These are phyloP conservation scores for Drosophila orosa DNA, from an alignment of 1,140 invertebrate genomes.

Conservation along the genomic window DNA sequence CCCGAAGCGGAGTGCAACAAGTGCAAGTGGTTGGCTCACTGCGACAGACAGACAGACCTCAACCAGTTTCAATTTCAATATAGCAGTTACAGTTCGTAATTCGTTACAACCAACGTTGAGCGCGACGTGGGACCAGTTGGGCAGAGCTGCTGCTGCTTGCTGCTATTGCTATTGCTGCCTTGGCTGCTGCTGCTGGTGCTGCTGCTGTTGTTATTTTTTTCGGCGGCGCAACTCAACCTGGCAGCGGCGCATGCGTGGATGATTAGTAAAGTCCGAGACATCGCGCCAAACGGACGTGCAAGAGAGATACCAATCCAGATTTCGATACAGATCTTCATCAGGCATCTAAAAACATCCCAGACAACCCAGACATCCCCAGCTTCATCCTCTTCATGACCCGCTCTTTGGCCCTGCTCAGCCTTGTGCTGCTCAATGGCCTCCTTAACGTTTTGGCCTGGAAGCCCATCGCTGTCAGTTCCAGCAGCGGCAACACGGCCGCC, in stretches of 20 bases:
- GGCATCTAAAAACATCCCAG: too few species aligned
- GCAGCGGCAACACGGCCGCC: conserved; percentile 42
- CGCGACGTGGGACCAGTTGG: conserved; percentile 29
- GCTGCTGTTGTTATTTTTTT: conserved; percentile 46
- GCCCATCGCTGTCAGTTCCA: conserved; percentile 54
- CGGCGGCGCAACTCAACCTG: conserved; percentile 43
- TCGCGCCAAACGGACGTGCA: conserved; percentile 64
- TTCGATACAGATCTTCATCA: background rate
- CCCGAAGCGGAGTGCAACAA: conserved; percentile 32
- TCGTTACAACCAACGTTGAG: conserved; percentile 69
- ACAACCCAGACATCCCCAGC: too few species aligned
- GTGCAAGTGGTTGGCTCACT: conserved; percentile 44
- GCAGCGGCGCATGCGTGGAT: conserved; percentile 72
- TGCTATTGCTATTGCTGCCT: conserved; percentile 31
- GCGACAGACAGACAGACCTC: conserved; percentile 48
- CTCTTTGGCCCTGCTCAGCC: conserved; percentile 4
- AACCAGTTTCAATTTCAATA: conserved; percentile 81
- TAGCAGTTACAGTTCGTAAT: conserved; percentile 65
- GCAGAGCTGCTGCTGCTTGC: conserved; percentile 28
- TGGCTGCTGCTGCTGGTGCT: conserved; percentile 3
- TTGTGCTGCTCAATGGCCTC: conserved; percentile 9
- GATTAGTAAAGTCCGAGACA: conserved; percentile 80
- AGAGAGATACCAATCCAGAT: background rate
- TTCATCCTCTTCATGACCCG: too few species aligned
- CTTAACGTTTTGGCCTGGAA: conserved; percentile 63